Percentiles rank a stretch among this genome's conserved stretches.
Evolutionary conservation across 2,888 invertebrate genomes (phyloP).

Genomic region (Anarsia innoxiella): DNA sequence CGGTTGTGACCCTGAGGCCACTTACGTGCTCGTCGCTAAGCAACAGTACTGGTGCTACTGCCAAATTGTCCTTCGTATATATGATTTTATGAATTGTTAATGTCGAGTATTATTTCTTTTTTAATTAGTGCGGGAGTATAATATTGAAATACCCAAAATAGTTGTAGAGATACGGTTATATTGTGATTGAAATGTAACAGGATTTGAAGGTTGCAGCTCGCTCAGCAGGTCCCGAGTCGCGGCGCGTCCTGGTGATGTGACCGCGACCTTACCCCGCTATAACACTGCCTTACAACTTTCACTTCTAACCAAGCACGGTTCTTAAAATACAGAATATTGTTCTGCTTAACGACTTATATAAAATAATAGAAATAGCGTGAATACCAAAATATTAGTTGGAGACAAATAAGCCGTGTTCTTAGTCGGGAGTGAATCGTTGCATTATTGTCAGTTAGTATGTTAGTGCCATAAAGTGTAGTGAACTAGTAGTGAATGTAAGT

Average conservation of each 20-base stretch:
- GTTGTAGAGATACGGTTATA: constrained; percentile 60
- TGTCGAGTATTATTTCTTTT: constrained; percentile 65
- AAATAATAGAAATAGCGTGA: no score
- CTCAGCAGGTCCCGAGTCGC: no score
- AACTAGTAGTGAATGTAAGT: constrained; percentile 57
- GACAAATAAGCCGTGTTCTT: no score
- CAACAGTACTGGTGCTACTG: constrained; percentile 41
- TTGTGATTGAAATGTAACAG: constrained; percentile 73
- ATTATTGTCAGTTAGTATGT: constrained; percentile 46
- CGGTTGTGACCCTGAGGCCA: constrained; percentile 66
- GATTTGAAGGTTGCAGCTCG: not conserved
- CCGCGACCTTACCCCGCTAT: constrained; percentile 10
- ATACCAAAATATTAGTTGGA: no score
- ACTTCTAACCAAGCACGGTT: no score
- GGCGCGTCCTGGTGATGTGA: no score
- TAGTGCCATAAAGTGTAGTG: constrained; percentile 70
- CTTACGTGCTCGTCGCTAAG: constrained; percentile 40
- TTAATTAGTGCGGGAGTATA: constrained; percentile 53
- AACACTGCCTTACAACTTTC: constrained; percentile 42
- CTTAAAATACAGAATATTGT: no score
- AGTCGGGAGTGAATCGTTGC: no score
- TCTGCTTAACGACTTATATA: no score
- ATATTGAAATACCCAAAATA: constrained; percentile 55
- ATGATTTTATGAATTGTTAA: constrained; percentile 64
- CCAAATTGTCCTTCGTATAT: constrained; percentile 48